These are phyloP conservation scores for Agonopterix heracliana DNA, from an alignment of 2,888 invertebrate genomes.

Conservation along the genomic window DNA sequence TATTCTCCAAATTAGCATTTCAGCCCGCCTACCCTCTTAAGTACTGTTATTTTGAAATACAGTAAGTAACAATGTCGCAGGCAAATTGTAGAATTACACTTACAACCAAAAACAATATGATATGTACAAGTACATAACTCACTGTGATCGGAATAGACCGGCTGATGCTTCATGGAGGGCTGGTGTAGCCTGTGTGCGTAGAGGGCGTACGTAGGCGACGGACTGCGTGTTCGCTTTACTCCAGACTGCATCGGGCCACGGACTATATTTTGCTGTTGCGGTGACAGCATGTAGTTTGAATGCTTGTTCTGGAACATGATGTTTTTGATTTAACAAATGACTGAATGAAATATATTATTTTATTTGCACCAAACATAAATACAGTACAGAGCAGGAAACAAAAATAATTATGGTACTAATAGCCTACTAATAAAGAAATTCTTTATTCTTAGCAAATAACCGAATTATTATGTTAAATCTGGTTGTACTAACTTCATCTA, in stretches of 20 bases:
- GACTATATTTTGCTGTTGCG: constrained; percentile 54
- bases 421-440: no score
- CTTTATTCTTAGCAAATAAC: no score
- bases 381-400: no score
- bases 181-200: constrained; percentile 62
- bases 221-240: constrained; percentile 75
- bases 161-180: constrained; percentile 63
- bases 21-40: no score
- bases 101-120: no score
- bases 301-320: constrained; percentile 33
- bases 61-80: no score
- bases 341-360: not conserved
- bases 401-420: constrained; percentile 14
- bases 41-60: no score
- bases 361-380: no score
- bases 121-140: constrained; percentile 23
- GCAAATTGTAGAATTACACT: no score
- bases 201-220: constrained; percentile 73
- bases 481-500: no score
- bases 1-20: no score
- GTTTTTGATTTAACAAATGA: not conserved
- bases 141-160: constrained; percentile 79
- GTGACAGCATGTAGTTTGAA: constrained; percentile 48
- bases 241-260: constrained; percentile 60
- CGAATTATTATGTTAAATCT: no score